Evolutionary conservation across 2,888 invertebrate species (phyloP), one percentile per base, ranked within the genome.

Genomic region (Tetranychus truncatus): DNA sequence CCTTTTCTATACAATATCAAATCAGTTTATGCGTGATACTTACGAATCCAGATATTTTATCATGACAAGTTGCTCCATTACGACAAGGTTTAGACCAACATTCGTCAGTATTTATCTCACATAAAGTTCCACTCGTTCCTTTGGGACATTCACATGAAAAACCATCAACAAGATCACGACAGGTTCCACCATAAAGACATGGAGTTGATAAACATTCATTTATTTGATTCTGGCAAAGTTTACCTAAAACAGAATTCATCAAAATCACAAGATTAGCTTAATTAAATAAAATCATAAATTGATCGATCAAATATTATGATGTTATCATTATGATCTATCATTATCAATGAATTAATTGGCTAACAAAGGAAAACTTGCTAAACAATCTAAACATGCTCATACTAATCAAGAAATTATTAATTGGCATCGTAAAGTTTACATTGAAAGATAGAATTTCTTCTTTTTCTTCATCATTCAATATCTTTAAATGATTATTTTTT

Each of bases 31-130:
- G 1, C 9, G 95, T 45, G 6, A 34, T 24, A 72, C 72, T 72
- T 45, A 72, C 72, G 82, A 93, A 95, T 82, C 91, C 89, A 82
- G 94, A 95, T 81, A 95, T 92, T 18, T 92, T 92, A 80, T 95
- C 94, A 77, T 91, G 87, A 82, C 95, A 96, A 66, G 88, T 88
- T 24, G 95, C 95, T 0, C 91, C 92, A 81, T 95, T 94, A 77
- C 91, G 87, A 82, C 95, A 95, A 0, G 95, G 95, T 83, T 92
- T 92, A 81, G 91, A 91, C 83, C 91, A 90, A 82, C 95, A 96
- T 80, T 95, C 95, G 84, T 95, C 93, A 79, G 93, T 90, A 82
- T 94, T 93, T 81, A 91, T 89, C 83, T 95, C 93, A 82, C 96
- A 96, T 82, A 92, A 92, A 21, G 87, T 86, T 0, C 95, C 95